Conservation (phyloP, 53 echinoderm and acorn worm species). For the Astropecten irregularis region DNA sequence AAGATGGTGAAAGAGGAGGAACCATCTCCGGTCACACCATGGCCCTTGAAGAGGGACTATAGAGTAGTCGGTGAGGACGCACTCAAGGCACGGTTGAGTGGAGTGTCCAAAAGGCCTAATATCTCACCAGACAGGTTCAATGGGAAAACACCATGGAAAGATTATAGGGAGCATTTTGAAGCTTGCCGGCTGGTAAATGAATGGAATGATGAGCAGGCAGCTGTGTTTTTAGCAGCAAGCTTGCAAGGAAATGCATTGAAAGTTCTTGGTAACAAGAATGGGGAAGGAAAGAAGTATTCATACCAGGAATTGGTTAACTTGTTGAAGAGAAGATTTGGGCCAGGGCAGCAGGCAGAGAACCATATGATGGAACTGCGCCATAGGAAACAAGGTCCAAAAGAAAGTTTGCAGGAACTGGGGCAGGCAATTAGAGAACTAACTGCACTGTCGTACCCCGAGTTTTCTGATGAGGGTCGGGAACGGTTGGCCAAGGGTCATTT, state of each 20-base stretch:
- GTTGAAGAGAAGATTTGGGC: conserved; percentile 5
- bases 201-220: conserved; percentile 20
- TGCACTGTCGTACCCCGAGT: conserved; percentile 26
- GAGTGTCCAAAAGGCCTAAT: conserved; percentile 11
- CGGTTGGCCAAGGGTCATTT: conserved; percentile 47
- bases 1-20: no score
- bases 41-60: no score
- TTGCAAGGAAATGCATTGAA: neutral
- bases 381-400: neutral
- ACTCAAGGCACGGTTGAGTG: neutral
- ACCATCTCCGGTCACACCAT: no score
- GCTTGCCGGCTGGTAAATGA: neutral
- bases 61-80: no score
- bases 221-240: conserved; percentile 2
- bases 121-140: conserved; percentile 54
- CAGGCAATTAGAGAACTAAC: conserved; percentile 21
- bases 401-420: neutral
- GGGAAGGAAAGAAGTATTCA: neutral
- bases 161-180: conserved; percentile 67
- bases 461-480: conserved; percentile 2
- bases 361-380: conserved; percentile 23
- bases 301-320: neutral
- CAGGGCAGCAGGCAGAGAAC: conserved; percentile 16
- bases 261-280: neutral
- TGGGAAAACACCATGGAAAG: conserved; percentile 54